Evolutionary conservation across 2,888 invertebrate species (phyloP).

Genomic region (Timandra comae): DNA sequence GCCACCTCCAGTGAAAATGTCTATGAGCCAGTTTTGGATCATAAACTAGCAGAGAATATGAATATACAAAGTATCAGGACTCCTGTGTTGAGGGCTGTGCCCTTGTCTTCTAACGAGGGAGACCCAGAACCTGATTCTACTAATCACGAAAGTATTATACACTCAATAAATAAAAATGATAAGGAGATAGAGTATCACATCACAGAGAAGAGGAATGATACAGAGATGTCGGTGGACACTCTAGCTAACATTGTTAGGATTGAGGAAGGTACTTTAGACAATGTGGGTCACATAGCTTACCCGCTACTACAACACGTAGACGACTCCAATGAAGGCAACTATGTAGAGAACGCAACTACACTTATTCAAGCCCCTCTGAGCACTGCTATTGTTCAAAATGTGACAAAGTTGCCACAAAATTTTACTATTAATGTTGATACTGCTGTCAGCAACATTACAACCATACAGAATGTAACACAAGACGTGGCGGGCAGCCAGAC

Average conservation of each 20-base stretch:
- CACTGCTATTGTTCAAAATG: constrained; percentile 68
- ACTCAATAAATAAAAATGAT: constrained; percentile 54
- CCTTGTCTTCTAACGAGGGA: constrained; percentile 51
- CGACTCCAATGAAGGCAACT: constrained; percentile 58
- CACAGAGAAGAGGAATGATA: constrained; percentile 52
- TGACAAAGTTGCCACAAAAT: constrained; percentile 65
- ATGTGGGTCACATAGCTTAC: constrained; percentile 57
- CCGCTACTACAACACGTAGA: constrained; percentile 63
- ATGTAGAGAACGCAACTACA: constrained; percentile 58
- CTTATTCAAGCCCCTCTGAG: constrained; percentile 62
- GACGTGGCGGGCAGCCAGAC: constrained; percentile 64
- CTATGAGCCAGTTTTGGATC: constrained; percentile 64
- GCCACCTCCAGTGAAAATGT: constrained; percentile 73
- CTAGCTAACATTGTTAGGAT: constrained; percentile 62
- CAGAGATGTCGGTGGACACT: constrained; percentile 62
- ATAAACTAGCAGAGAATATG: constrained; percentile 68
- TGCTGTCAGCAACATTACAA: constrained; percentile 63
- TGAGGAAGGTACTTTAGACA: constrained; percentile 57
- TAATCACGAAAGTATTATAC: constrained; percentile 64
- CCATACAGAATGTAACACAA: constrained; percentile 67
- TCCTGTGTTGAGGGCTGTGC: constrained; percentile 62
- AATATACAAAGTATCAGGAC: constrained; percentile 65
- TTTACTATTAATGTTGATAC: constrained; percentile 71
- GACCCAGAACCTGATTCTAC: constrained; percentile 71
- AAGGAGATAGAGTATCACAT: constrained; percentile 66